These are phyloP conservation scores for Leuciscus waleckii DNA, from an alignment of 2,797 vertebrate species.

Conservation along the genomic window DNA sequence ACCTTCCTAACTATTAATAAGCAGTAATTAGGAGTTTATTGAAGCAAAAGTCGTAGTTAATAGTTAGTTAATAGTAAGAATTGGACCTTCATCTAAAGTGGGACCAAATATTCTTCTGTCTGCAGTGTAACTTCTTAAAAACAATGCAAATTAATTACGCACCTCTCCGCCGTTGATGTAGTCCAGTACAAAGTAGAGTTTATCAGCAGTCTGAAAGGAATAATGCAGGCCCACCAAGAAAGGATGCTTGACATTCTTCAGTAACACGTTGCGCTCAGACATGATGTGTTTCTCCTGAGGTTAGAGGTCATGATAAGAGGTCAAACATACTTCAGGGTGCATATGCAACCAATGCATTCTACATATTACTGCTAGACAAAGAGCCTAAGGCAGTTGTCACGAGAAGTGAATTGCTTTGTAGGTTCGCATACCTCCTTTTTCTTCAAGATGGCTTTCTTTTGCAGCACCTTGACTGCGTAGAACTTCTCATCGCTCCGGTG, in stretches of 20 bases:
- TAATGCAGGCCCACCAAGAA: slow-evolving; percentile 97
- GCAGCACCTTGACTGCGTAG: slow-evolving; percentile 97
- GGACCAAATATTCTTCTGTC: neutral
- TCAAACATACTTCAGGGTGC: neutral
- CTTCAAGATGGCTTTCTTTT: slow-evolving; percentile 99
- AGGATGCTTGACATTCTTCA: slow-evolving; percentile 98
- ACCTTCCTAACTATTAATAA: no score
- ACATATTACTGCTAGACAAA: neutral
- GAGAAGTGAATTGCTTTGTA: neutral
- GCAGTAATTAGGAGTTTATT: no score
- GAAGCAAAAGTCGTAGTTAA: no score
- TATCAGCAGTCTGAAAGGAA: slow-evolving; percentile 97
- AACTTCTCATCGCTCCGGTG: slow-evolving; percentile 94
- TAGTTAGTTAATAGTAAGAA: neutral
- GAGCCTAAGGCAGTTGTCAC: neutral
- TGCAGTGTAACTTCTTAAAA: neutral
- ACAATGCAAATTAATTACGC: neutral
- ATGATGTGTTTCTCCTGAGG: slow-evolving; percentile 98
- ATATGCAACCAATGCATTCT: neutral
- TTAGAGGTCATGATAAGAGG: slow-evolving; percentile 1
- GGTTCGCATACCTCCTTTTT: slow-evolving; percentile 91
- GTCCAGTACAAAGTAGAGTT: slow-evolving; percentile 95
- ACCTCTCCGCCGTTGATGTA: slow-evolving; percentile 99
- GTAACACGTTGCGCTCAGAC: slow-evolving; percentile 95
- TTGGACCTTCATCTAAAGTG: neutral